Evolutionary conservation across 2,113 vertebrate genomes (phyloP).

Genomic region (Rousettus leschenaultii): DNA sequence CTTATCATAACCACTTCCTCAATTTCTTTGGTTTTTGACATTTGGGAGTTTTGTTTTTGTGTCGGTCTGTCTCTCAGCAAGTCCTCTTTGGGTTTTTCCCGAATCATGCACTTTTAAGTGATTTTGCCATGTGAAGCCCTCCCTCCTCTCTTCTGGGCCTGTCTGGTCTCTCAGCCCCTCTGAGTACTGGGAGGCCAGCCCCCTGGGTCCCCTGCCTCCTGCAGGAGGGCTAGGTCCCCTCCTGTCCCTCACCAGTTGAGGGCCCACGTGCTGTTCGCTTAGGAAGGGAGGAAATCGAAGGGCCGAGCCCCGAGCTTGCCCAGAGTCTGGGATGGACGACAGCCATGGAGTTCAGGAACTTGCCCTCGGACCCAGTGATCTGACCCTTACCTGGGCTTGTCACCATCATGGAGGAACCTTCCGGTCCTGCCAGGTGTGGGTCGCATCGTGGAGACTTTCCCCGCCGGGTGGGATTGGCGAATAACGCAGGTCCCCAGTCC

Average conservation of each 20-base stretch:
- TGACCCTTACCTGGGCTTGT: not conserved
- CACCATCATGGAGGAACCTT: not conserved
- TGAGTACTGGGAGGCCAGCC: too few species aligned
- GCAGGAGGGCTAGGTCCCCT: too few species aligned
- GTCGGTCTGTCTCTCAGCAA: slow-evolving; percentile 37
- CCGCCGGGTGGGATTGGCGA: not conserved
- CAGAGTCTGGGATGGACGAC: not conserved
- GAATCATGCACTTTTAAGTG: slow-evolving; percentile 68
- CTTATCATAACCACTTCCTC: slow-evolving; percentile 26
- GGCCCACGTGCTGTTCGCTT: not conserved
- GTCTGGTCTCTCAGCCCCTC: not conserved
- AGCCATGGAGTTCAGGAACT: not conserved
- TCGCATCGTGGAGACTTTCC: not conserved
- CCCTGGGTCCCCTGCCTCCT: not conserved
- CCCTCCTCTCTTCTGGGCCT: not conserved
- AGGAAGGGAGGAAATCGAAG: not conserved
- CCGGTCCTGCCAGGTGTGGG: not conserved
- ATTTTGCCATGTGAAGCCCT: slow-evolving; percentile 4
- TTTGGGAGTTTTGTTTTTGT: slow-evolving; percentile 9
- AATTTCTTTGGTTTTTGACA: not conserved
- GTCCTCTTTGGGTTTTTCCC: slow-evolving; percentile 3
- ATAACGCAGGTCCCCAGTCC: not conserved
- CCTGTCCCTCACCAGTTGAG: not conserved
- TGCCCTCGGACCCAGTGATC: not conserved
- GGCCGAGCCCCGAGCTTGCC: not conserved